Percentiles rank a stretch among this genome's conserved stretches.
Conservation (phyloP, 2,113 vertebrate species). For the Pseudorasbora parva region DNA sequence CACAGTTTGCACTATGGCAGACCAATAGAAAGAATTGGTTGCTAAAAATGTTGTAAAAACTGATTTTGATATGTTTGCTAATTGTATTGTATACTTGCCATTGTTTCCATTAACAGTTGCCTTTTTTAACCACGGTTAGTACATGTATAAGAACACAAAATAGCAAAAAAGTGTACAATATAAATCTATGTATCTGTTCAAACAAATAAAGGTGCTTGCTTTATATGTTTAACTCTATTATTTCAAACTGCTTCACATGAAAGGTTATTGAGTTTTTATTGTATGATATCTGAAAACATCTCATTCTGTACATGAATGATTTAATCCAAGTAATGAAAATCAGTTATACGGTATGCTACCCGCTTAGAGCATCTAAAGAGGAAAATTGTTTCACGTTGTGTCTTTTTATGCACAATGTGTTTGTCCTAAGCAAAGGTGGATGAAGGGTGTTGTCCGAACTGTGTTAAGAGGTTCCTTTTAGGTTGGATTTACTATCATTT, state of each 20-base stretch:
- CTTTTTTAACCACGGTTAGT: slow-evolving; percentile 90
- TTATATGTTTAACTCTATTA: slow-evolving; percentile 75
- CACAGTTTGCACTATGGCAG: slow-evolving; percentile 90
- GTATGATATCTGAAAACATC: background rate
- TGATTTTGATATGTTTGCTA: slow-evolving; percentile 89
- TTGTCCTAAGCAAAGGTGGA: background rate
- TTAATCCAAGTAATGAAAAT: background rate
- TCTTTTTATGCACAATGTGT: background rate
- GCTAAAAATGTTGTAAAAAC: slow-evolving; percentile 92
- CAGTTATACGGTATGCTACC: too few species aligned
- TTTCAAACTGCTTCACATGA: slow-evolving; percentile 19
- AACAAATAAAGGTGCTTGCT: slow-evolving; percentile 84
- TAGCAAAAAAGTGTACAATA: slow-evolving; percentile 80
- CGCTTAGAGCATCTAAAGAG: background rate
- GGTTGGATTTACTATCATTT: slow-evolving; percentile 8
- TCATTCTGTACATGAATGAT: background rate
- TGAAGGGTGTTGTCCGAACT: background rate
- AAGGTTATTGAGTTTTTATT: background rate
- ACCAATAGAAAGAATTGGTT: slow-evolving; percentile 88
- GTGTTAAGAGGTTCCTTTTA: background rate
- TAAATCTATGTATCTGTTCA: slow-evolving; percentile 77
- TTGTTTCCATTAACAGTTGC: slow-evolving; percentile 90
- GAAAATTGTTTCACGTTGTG: too few species aligned
- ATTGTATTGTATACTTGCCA: slow-evolving; percentile 93
- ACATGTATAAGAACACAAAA: slow-evolving; percentile 81